Evolutionary conservation across 2,888 invertebrate species (phyloP), one percentile per base, ranked within the genome.

Genomic region (Marronus borbonicus): DNA sequence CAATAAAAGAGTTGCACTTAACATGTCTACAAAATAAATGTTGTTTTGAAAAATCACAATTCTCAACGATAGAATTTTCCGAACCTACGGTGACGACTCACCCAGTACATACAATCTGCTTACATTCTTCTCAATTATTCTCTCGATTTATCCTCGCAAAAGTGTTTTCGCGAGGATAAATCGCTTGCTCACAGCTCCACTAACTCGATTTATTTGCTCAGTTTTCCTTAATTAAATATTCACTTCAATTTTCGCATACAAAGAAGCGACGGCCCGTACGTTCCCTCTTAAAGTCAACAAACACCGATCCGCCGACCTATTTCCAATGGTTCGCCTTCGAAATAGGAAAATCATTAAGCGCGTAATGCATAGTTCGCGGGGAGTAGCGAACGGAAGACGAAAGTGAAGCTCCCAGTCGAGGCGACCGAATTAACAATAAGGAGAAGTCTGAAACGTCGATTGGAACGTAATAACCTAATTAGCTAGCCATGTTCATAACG

Each of bases 151-250:
- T n/a, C n/a, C n/a, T n/a, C n/a, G n/a, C 5, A 44, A 44, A 44
- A 44, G 12, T 44, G 44, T 44, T 44, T 44, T 12, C 44, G 44
- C 44, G 2, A 12, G 12, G 44, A 44, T 12, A 12, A 44, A 44
- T 44, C 44, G 12, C 44, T 44, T 8, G 44, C 8, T 44, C 44
- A 8, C 44, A 44, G 44, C 44, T 39, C 65, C 39, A 14, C 17
- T 65, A 65, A 65, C 36, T 65, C 39, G 65, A 65, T 65, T 65
- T 65, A 39, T 39, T 65, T 39, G 44, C 55, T 65, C 65, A 31
- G 65, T 68, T 50, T 68, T n/a, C 68, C 24, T 50, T 50, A 68
- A 68, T 68, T 68, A 68, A 68, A 68, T 68, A 68, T 68, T 68
- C 68, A 68, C 49, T 68, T 68, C 68, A 68, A 68, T 68, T 68